phyloP scores from a whole-genome alignment of 2,888 invertebrate species.

The Neria commutata region DNA sequence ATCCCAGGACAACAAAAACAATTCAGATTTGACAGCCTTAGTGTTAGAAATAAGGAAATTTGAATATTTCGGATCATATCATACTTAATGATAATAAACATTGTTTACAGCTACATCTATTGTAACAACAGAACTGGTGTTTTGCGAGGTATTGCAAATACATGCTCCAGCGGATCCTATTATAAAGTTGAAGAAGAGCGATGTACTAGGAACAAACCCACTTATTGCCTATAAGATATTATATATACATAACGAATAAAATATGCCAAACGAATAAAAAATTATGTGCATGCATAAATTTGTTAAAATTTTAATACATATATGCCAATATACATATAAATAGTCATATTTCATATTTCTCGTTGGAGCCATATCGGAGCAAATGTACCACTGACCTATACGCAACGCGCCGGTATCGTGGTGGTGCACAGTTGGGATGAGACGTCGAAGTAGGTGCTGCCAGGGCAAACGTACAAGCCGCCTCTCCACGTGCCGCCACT shows the following conservation, averaged over 20 bases:
- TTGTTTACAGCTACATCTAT: conserved; percentile 46
- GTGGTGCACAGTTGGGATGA: conserved; percentile 26
- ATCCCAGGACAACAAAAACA: no score
- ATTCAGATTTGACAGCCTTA: not conserved
- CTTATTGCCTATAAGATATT: conserved; percentile 34
- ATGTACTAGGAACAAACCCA: conserved; percentile 42
- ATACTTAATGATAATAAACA: no score
- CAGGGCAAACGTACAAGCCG: conserved; percentile 36
- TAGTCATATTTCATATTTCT: no score
- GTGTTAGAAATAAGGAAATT: not conserved
- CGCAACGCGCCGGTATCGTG: conserved; percentile 13
- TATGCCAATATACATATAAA: no score
- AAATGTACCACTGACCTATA: not conserved
- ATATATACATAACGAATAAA: not conserved
- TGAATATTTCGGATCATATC: not conserved
- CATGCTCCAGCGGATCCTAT: conserved; percentile 38
- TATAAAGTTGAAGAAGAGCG: conserved; percentile 37
- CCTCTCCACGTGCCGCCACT: conserved; percentile 29
- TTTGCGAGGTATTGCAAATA: conserved; percentile 38
- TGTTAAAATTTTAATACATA: no score
- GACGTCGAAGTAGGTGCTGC: conserved; percentile 37
- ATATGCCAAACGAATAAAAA: conserved; percentile 5
- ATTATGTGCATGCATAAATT: no score
- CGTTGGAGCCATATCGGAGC: no score
- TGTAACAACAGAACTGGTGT: conserved; percentile 39